Base-by-base conservation (phyloP, 2,113 vertebrate genomes). In the Aspidoscelis tigris region DNA sequence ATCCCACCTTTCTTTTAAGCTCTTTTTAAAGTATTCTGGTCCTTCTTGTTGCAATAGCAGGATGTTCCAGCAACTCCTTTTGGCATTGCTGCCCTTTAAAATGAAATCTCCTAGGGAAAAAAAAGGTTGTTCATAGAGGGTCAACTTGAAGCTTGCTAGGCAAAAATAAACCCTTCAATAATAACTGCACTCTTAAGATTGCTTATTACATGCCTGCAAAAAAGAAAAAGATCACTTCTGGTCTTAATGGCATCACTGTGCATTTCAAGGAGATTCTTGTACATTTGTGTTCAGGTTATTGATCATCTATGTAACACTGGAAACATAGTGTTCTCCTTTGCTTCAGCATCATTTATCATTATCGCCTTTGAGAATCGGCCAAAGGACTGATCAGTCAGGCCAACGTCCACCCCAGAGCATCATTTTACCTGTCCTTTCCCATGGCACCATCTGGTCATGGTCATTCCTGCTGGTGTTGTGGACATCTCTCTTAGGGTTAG, bases 181-280 rank as follows among this genome's bases (percentile, higher is more conserved):
- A 96, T 96, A 95, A 96, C 95, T 96, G 96, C 96, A 95, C 33
- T 33, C 33, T 33, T 33, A 33, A 33, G 33, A 33, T 33, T 33
- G 33, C 33, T 33, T 33, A 33, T 33, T 95, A 96, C 95, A 97
- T 96, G 94, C 96, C 97, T 96, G 96, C 93, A 95, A 93, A 94
- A 90, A 91, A 91, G 55, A 95, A 91, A 61, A 50, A 96, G 95
- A 89, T 94, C 61, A 68, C 10, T 43, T 89, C 95, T 97, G 65
- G 92, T 96, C 95, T 97, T 95, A 94, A 96, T 96, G 96, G 97
- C 95, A 94, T 96, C 22, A 92, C 88, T 74, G 87, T 92, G 85
- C 90, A 90, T 89, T 93, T 93, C 95, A 89, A 92, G 84, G 80
- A 87, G 90, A 94, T 80, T 93, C 86, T 87, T 88, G 66, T 91